Conservation (phyloP, 2,113 vertebrate genomes). For the Hippoglossus stenolepis region DNA sequence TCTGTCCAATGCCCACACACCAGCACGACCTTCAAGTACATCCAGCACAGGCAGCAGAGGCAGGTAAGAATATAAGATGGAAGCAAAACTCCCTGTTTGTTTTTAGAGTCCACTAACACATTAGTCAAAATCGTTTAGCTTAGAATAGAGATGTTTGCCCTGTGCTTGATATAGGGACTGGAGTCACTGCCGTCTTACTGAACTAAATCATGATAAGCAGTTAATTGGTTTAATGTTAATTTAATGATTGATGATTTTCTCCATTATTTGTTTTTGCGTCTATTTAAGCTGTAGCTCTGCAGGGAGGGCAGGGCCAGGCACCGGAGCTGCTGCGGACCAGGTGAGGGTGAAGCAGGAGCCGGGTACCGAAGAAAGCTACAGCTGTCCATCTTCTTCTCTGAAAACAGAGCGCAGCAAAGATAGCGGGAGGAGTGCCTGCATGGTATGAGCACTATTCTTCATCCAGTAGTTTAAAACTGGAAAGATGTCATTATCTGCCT, state of each 20-base stretch:
- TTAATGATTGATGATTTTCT: not conserved
- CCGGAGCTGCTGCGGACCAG: conserved; percentile 85
- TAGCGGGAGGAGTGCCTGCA: conserved; percentile 93
- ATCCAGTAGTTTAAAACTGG: not conserved
- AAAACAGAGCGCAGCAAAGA: conserved; percentile 93
- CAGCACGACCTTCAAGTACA: conserved; percentile 94
- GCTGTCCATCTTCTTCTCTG: conserved; percentile 78
- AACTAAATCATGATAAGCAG: not conserved
- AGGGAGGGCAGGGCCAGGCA: conserved; percentile 82
- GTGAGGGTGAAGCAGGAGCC: conserved; percentile 97
- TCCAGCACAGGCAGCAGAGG: conserved; percentile 98
- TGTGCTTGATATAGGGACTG: not conserved
- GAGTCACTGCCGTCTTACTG: not conserved
- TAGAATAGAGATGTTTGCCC: too few relatives aligned
- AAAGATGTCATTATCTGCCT: not conserved
- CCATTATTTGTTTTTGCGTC: not conserved
- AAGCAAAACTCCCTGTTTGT: not conserved
- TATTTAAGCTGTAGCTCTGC: conserved; percentile 90
- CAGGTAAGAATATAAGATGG: conserved; percentile 83
- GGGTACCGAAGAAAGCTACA: conserved; percentile 90
- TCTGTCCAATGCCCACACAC: conserved; percentile 93
- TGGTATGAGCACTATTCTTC: conserved; percentile 77
- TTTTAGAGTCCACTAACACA: not conserved
- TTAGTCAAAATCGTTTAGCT: not conserved
- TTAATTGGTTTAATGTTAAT: not conserved